Evolutionary conservation across 2,888 invertebrate species (phyloP), one percentile per base, ranked within the genome.

Genomic region (Melitaea athalia): DNA sequence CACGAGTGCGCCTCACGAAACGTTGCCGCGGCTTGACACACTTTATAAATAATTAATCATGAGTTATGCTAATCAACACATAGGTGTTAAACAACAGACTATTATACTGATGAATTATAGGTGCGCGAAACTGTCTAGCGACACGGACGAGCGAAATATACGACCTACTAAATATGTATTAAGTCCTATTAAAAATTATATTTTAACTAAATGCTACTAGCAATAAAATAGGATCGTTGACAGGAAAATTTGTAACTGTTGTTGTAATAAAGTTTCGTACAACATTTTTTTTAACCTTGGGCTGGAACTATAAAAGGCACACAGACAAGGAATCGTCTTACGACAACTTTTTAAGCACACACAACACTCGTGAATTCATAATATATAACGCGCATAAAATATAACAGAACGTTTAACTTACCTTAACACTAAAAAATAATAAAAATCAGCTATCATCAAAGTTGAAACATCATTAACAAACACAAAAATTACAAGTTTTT

Each of bases 1-100:
- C 57, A 57, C 57, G 57, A 57, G 15, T 42, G 57, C 38, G 42
- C 10, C 38, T 57, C 57, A 57, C 57, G 57, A 57, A 57, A 57
- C 38, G 57, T 57, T 14, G 57, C 38, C 57, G 38, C 33, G n/a
- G 38, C 15, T 57, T 57, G 57, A 60, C 69, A 66, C 63, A 69
- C 60, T 66, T 69, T 63, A 15, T 15, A 59, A 43, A 60, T 49
- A 59, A 60, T 63, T 57, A 59, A 63, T 69, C 65, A 63, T 65
- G 53, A 38, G 17, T 59, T 66, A 33, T 63, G 69, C 60, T 63
- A 66, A 69, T 66, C 53, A 69, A 57, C 59, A 61, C 59, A 57
- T 42, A 57, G 42, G 57, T 57, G 42, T 15, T 57, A 57, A 57
- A 38, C 38, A 7, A 38, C 6, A 1, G 8, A 8, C 38, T 57